Evolutionary conservation across 2,797 vertebrate species (phyloP), one percentile per base, ranked within the genome.

Genomic region (Cichlasoma orientale): DNA sequence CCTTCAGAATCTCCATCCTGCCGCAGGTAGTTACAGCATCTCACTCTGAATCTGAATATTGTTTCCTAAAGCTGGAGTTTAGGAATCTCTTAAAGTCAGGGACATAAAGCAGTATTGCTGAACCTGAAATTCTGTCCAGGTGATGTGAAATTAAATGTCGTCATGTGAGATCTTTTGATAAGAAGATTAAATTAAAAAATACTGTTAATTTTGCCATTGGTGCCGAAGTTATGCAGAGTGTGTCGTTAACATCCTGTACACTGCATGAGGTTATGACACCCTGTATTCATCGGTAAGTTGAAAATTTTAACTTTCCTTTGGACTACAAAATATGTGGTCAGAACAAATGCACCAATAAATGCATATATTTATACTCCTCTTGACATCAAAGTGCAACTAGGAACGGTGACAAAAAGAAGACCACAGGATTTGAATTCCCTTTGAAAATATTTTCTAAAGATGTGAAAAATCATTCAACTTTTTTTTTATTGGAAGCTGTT

Each of bases 1-100:
- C 98, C 76, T 99, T 99, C 93, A 96, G 97, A 66, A 98, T 99
- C 95, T 99, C 98, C 92, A 99, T 99, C 92, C 95, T 99, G 31
- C 98, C 98, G 14, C 98, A 99, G 97, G 98, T 99, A 92, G 75
- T 11, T 23, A 31, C 71, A 41, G 7, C 4, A 2, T 44, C n/a
- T 56, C 1, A 0, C n/a, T 44, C 66, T 66, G 57, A 9, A 41
- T 41, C 7, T 1, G 21, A 58, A 56, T 53, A 19, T 74, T 25
- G 50, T 8, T n/a, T 5, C n/a, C 44, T 31, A 7, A 56, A 56
- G 8, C 50, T 29, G 9, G 41, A 66, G 16, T 47, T 66, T 47
- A 2, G 41, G 27, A 47, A 44, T 16, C 41, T 16, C 41, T 16
- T 7, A 50, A 27, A 2, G 41, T 68, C 44, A 0, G 41, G 2